phyloP scores from a whole-genome alignment of 2,797 vertebrate genomes.

The Onychomys leucogaster region DNA sequence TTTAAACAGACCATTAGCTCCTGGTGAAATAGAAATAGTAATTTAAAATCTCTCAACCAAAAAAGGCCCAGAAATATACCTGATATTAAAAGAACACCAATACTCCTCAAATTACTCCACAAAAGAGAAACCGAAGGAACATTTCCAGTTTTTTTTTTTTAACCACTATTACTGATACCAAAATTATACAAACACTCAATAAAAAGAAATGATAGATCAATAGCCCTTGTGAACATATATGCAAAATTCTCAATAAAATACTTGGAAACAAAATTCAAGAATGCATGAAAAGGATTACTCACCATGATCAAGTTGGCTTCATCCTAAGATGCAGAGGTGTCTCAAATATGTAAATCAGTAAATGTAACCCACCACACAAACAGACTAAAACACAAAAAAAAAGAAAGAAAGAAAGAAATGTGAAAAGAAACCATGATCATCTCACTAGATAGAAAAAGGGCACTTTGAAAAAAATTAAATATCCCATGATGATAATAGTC shows the following conservation, averaged over 20 bases:
- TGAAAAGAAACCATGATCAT: neutral
- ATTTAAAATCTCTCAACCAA: neutral
- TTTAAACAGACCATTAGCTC: neutral
- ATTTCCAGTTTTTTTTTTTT: neutral
- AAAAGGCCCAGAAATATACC: neutral
- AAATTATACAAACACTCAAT: neutral
- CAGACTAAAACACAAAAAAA: neutral
- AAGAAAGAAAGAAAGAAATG: too few relatives aligned
- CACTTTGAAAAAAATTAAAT: neutral
- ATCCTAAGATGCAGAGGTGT: neutral
- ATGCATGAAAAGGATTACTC: neutral
- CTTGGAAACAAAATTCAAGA: neutral
- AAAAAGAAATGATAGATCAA: neutral
- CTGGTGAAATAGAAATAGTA: neutral
- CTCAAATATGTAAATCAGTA: neutral
- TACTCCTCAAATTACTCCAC: neutral
- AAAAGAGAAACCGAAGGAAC: neutral
- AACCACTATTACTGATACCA: neutral
- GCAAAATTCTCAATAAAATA: neutral
- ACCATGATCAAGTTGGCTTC: neutral
- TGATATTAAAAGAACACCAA: neutral
- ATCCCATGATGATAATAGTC: neutral
- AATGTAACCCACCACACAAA: neutral
- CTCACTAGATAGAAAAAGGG: neutral
- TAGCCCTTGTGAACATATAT: neutral